Conservation (phyloP, 2,888 invertebrate species). For the Augochlorella aurata region DNA sequence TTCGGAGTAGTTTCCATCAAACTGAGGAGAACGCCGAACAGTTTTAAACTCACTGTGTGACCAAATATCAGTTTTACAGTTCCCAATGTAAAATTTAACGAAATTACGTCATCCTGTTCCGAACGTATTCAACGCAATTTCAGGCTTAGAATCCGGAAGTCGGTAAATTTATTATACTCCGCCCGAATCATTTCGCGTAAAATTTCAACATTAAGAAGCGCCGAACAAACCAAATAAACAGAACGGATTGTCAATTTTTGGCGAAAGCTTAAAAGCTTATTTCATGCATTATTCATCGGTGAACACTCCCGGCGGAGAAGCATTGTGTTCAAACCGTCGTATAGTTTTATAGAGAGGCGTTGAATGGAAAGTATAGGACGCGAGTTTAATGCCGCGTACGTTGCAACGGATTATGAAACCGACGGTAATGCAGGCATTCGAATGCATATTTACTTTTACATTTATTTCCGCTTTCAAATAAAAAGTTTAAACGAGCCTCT, state of each 20-base stretch:
- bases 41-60: slow-evolving; percentile 20
- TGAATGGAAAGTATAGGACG: neutral
- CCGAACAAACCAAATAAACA: neutral
- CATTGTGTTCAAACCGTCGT: neutral
- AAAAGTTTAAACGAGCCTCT: no score
- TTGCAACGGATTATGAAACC: neutral
- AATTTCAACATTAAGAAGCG: neutral
- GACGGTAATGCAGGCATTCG: neutral
- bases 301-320: neutral
- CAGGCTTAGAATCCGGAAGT: neutral
- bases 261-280: neutral
- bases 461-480: no score
- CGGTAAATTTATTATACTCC: neutral
- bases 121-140: neutral
- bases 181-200: neutral
- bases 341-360: neutral
- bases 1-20: neutral
- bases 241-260: no score
- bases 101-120: neutral
- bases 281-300: neutral
- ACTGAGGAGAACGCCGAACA: neutral
- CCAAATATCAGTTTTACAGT: neutral
- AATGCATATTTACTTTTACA: neutral
- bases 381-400: neutral
- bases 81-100: neutral